Evolutionary conservation across 2,113 vertebrate genomes (phyloP), one percentile per base, ranked within the genome.

Genomic region (Dolichallabes microphthalmus): DNA sequence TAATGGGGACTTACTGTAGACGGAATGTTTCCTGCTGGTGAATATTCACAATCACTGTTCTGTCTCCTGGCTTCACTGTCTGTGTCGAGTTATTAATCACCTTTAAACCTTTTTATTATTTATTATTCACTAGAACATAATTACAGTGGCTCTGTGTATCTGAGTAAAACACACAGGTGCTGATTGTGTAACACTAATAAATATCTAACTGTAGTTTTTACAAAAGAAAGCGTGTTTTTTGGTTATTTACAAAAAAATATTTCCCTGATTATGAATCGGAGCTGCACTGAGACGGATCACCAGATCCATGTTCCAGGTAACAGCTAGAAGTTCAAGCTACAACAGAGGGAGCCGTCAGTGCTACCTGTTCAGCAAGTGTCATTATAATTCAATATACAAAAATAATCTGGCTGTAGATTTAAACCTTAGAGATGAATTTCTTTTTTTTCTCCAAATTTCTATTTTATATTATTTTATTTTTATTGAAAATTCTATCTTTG

Each of bases 11-110:
- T 39, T 71, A 32, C 64, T 19, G 30, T 7, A 20, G 15, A n/a
- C n/a, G n/a, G n/a, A n/a, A n/a, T 45, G 52, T 39, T 71, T 64
- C 35, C 17, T 84, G 20, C 19, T 84, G 86, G 27, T 81, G 32
- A 20, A 82, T 19, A 52, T 60, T 68, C 5, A 4, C 32, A 83
- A 32, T 83, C 58, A 64, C 71, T 84, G 71, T 53, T 52, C 39
- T 76, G 5, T 50, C 19, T 57, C 25, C 5, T n/a, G n/a, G 2
- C 2, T 13, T 30, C 30, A 69, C 58, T 61, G 20, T 30, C 57
- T 19, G 39, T 39, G 22, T 74, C 17, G 22, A 30, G 1, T 73
- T 22, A 11, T 73, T 71, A 9, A 22, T 71, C 32, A 39, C 17
- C 27, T 32, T 68, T 19, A 32, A 45, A 25, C 20, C 64, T 35